Evolutionary conservation across 1,140 invertebrate species (phyloP), one percentile per base, ranked within the genome.

Genomic region (Drosophila biarmipes): DNA sequence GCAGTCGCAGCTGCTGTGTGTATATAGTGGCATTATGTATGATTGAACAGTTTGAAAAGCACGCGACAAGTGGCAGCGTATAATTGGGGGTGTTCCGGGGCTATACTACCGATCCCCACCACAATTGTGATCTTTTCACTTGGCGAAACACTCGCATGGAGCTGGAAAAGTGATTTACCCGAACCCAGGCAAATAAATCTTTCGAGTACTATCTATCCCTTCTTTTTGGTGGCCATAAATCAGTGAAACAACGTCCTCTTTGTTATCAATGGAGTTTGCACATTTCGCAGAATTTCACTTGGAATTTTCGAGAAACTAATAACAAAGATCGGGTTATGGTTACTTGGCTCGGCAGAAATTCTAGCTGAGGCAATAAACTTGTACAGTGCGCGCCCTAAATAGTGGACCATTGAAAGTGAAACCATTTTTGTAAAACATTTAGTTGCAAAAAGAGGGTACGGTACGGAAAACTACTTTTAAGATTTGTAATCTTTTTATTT

Each of bases 11-110:
- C 63, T 69, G 66, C 56, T 48, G 19, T 24, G 34, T 34, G 66
- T 27, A 27, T 46, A 43, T 27, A 40, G n/a, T 15, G 27, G 17
- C 42, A 35, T 27, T 46, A 73, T 55, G 63, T 53, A 24, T 34
- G 64, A 69, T 69, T 69, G 64, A 69, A 59, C 53, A 59, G 68
- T 52, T 72, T 72, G 19, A 58, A 40, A 69, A 69, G 40, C 67
- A 69, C 67, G 49, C 66, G 49, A 68, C 66, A 68, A 68, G 66
- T 69, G 48, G 37, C 71, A 35, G 43, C 52, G 34, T 34, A 56
- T 74, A 63, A 74, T 73, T 21, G 21, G 27, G 11, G 8, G 27
- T 21, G 27, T 4, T 17, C 14, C 34, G 48, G 48, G 15, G 12
- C 37, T 27, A 29, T 35, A 12, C n/a, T 24, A n/a, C 14, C 35